These are phyloP conservation scores for Anisognathus igniventris DNA, from an alignment of 2,797 vertebrate genomes.

Conservation along the genomic window DNA sequence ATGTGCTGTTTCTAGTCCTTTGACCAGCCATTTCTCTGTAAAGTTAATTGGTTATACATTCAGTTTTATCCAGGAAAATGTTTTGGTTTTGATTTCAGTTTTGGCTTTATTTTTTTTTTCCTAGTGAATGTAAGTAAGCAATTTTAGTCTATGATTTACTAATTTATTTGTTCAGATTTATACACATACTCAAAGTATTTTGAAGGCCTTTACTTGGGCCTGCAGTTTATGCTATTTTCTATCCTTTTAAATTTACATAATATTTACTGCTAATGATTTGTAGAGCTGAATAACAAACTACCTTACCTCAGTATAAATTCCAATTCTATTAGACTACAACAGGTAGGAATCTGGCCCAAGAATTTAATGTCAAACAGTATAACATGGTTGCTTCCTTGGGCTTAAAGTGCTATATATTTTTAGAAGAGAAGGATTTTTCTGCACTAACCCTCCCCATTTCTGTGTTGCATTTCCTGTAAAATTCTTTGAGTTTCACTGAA, in stretches of 20 bases:
- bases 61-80: not conserved
- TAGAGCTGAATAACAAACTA: not conserved
- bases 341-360: not conserved
- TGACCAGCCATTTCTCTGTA: not conserved
- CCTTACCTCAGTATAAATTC: not conserved
- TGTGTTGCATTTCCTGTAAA: not conserved
- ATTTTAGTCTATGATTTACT: not conserved
- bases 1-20: not conserved
- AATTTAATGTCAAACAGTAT: not conserved
- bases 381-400: not conserved
- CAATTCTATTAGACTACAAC: not conserved
- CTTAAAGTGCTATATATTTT: not conserved
- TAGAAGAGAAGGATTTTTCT: not conserved
- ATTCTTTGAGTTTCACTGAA: not conserved
- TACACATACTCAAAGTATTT: not conserved
- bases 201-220: not conserved
- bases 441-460: not conserved
- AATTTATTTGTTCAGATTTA: not conserved
- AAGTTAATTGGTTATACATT: not conserved
- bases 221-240: not conserved
- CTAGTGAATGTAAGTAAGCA: not conserved
- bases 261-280: not conserved
- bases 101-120: not conserved
- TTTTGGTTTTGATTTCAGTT: not conserved
- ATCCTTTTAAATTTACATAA: not conserved